Evolutionary conservation across 2,888 invertebrate genomes (phyloP).

Genomic region (Microchrysa polita): DNA sequence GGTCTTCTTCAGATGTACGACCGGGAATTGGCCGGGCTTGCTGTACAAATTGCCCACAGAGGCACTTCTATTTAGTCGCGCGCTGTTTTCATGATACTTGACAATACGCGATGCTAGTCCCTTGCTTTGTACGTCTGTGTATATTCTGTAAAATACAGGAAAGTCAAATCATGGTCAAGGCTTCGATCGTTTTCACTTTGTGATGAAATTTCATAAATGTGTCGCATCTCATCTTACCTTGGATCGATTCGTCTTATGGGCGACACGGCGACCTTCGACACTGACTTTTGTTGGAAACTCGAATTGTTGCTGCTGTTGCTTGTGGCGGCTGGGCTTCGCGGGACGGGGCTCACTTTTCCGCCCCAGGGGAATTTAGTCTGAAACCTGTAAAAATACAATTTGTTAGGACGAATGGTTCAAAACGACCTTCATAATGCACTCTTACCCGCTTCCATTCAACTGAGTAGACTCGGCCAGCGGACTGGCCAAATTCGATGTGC

Average conservation of each 20-base stretch:
- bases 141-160: conserved; percentile 56
- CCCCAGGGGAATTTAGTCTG: conserved; percentile 54
- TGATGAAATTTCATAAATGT: too few species aligned
- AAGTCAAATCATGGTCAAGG: neutral
- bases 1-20: conserved; percentile 66
- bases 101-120: conserved; percentile 66
- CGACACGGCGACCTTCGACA: conserved; percentile 30
- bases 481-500: conserved; percentile 55
- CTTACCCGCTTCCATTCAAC: conserved; percentile 55
- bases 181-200: neutral
- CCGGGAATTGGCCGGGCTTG: conserved; percentile 65
- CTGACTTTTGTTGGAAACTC: conserved; percentile 12
- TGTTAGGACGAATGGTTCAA: too few species aligned
- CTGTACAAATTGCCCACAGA: conserved; percentile 61
- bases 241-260: conserved; percentile 56
- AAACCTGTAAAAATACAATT: conserved; percentile 42
- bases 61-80: conserved; percentile 59
- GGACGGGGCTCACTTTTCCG: conserved; percentile 51
- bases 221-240: conserved; percentile 56
- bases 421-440: neutral
- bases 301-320: too few species aligned
- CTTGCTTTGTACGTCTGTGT: conserved; percentile 67
- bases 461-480: conserved; percentile 63
- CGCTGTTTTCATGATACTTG: conserved; percentile 63
- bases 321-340: conserved; percentile 52